Percentiles rank a stretch among this genome's conserved stretches.
Evolutionary conservation across 2,797 vertebrate genomes (phyloP).

Genomic region (Allobates femoralis): DNA sequence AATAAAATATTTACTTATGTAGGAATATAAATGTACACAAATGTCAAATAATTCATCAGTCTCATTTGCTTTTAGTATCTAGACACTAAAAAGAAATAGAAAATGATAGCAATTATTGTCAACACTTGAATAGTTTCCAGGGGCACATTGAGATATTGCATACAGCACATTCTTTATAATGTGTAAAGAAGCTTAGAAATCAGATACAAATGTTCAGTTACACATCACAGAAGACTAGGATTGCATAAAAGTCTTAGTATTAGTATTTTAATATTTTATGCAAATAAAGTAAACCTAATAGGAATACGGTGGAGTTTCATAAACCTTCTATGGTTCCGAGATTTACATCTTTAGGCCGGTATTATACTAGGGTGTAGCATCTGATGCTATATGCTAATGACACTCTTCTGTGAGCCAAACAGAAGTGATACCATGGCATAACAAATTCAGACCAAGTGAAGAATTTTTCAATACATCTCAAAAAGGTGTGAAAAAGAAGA

Average conservation of each 20-base stretch:
- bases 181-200: not conserved
- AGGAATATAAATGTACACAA: not conserved
- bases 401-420: no score
- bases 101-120: slow-evolving; percentile 9
- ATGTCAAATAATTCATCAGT: not conserved
- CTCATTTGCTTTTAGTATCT: slow-evolving; percentile 6
- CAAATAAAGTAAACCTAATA: not conserved
- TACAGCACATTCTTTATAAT: not conserved
- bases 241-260: not conserved
- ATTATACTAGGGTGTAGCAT: no score
- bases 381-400: no score
- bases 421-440: no score
- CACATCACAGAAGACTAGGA: not conserved
- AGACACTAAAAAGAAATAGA: not conserved
- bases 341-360: not conserved
- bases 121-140: not conserved
- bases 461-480: no score
- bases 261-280: not conserved
- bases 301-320: not conserved
- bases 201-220: not conserved
- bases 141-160: not conserved
- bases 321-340: not conserved
- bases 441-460: no score
- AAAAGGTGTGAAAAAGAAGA: no score
- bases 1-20: not conserved